Evolutionary conservation across 2,888 invertebrate species (phyloP).

Genomic region (Netelia inedita): DNA sequence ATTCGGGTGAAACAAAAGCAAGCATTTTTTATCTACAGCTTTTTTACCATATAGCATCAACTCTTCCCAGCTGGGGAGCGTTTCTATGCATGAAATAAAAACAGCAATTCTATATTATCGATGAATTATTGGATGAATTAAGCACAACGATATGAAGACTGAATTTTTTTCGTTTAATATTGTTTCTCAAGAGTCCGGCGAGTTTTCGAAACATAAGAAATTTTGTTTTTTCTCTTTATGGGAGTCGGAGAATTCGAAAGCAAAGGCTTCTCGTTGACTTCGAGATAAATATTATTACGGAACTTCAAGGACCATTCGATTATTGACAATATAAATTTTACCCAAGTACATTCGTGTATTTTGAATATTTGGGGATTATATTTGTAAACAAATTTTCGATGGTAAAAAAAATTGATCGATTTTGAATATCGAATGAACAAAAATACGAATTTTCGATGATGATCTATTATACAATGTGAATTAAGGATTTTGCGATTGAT

Average conservation of each 20-base stretch:
- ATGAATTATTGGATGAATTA: conserved; percentile 40
- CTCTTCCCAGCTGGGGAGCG: conserved; percentile 85
- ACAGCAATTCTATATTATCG: conserved; percentile 72
- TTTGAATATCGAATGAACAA: too few species aligned
- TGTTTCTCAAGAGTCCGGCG: neutral
- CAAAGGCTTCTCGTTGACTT: neutral
- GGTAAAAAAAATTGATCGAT: too few species aligned
- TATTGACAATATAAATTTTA: too few species aligned
- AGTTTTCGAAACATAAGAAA: neutral
- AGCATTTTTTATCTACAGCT: conserved; percentile 76
- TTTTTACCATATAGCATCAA: conserved; percentile 84
- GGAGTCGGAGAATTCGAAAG: neutral
- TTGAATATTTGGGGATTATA: neutral
- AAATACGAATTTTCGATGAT: too few species aligned
- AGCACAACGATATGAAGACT: neutral
- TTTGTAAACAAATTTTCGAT: too few species aligned
- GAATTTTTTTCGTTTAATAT: conserved; percentile 13
- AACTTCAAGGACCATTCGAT: too few species aligned
- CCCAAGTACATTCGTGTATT: neutral
- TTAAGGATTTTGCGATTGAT: too few species aligned
- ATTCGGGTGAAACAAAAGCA: conserved; percentile 71
- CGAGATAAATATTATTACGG: neutral
- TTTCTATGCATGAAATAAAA: conserved; percentile 82
- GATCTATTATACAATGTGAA: too few species aligned
- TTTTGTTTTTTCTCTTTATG: neutral